These are phyloP conservation scores for Malthinus flaveolus DNA, from an alignment of 2,888 invertebrate genomes.

Conservation along the genomic window DNA sequence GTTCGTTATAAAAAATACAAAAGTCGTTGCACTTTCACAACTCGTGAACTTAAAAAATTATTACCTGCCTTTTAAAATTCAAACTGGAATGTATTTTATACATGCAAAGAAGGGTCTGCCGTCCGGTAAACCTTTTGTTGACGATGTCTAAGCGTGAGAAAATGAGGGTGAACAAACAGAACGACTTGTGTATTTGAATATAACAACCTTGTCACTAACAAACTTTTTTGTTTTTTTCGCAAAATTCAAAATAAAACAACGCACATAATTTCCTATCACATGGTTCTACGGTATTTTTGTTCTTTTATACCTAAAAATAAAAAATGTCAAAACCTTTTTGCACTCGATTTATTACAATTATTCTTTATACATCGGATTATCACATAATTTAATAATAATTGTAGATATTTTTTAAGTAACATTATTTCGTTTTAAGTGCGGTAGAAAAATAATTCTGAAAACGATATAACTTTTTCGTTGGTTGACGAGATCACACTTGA, in stretches of 20 bases:
- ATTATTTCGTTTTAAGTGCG: constrained; percentile 7
- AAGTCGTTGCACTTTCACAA: constrained; percentile 16
- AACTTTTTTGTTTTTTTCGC: neutral
- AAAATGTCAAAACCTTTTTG: constrained; percentile 16
- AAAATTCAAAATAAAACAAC: neutral
- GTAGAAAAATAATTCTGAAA: neutral
- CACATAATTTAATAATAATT: constrained; percentile 24
- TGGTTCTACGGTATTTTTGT: constrained; percentile 22
- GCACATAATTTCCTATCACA: constrained; percentile 24
- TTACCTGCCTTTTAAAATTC: constrained; percentile 18
- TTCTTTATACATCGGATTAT: constrained; percentile 22
- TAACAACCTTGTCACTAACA: constrained; percentile 9
- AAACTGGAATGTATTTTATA: constrained; percentile 26
- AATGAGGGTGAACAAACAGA: constrained; percentile 16
- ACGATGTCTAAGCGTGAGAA: constrained; percentile 15
- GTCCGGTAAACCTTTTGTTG: constrained; percentile 9
- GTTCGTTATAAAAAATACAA: constrained; percentile 7
- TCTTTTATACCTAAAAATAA: constrained; percentile 19
- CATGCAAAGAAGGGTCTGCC: constrained; percentile 17
- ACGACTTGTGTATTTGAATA: constrained; percentile 14
- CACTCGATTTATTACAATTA: constrained; percentile 3
- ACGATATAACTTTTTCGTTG: constrained; percentile 25
- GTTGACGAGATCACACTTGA: constrained; percentile 27
- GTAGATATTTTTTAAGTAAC: constrained; percentile 20
- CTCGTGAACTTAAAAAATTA: constrained; percentile 2